Conservation (phyloP, 2,113 vertebrate species). For the Heptranchias perlo region DNA sequence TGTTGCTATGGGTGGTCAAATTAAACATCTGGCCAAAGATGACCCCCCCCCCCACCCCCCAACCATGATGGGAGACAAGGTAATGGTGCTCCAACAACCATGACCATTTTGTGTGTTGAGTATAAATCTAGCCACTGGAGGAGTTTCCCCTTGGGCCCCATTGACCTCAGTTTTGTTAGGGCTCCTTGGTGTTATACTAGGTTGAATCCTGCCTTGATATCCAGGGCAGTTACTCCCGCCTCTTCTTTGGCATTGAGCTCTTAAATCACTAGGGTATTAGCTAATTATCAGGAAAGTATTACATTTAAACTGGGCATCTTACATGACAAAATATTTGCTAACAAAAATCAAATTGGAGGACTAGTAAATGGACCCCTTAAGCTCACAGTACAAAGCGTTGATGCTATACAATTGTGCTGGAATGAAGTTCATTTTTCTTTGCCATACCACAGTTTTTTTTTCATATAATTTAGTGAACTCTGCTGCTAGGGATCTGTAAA, state of each 20-base stretch:
- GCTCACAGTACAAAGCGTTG: background rate
- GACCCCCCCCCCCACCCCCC: too few species aligned
- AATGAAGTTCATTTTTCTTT: background rate
- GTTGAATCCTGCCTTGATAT: background rate
- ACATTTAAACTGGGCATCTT: background rate
- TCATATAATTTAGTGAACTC: background rate
- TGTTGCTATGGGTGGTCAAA: too few species aligned
- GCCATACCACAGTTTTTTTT: background rate
- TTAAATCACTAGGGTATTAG: background rate
- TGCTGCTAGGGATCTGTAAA: conserved; percentile 6
- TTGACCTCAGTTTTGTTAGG: background rate
- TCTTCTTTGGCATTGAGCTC: background rate
- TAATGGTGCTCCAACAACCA: background rate
- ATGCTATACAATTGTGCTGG: background rate
- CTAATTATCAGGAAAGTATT: background rate
- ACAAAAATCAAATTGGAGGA: background rate
- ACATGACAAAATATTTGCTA: background rate
- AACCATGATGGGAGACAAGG: background rate
- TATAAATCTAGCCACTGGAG: background rate
- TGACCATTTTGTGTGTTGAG: background rate
- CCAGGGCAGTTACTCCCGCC: background rate
- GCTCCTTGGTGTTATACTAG: background rate
- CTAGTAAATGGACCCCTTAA: background rate
- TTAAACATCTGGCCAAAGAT: background rate
- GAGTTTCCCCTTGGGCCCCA: background rate